A percentile compares a stretch with the other conserved stretches of the same genome.
Evolutionary conservation across 2,113 vertebrate genomes (phyloP).

Genomic region (Notarius quadriscutis): DNA sequence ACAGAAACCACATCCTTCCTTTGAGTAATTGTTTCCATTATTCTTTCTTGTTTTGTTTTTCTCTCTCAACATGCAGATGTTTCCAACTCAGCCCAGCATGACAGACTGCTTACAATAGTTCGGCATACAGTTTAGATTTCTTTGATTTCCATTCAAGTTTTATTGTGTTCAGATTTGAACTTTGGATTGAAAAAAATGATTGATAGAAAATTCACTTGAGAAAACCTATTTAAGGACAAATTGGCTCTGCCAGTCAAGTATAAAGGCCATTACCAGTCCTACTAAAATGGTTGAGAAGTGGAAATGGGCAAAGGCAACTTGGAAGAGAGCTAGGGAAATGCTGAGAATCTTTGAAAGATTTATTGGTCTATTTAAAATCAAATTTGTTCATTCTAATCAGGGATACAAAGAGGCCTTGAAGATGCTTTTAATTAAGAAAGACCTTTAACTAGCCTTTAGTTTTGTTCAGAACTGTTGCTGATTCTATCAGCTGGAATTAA

Average conservation of each 20-base stretch:
- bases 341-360: background rate
- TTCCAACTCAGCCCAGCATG: background rate
- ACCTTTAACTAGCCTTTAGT: conserved; percentile 7
- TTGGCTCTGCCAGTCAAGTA: background rate
- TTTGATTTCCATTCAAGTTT: background rate
- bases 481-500: background rate
- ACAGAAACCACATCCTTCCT: too few species aligned
- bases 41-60: background rate
- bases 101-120: background rate
- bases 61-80: background rate
- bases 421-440: background rate
- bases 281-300: background rate
- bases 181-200: background rate
- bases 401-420: background rate
- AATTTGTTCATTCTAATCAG: background rate
- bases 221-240: conserved; percentile 11
- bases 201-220: background rate
- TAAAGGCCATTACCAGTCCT: background rate
- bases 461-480: background rate
- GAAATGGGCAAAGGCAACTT: background rate
- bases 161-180: background rate
- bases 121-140: background rate
- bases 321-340: background rate
- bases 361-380: background rate
- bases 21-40: conserved; percentile 1